phyloP scores from a whole-genome alignment of 2,888 invertebrate species.

The Cyclophora albipunctata region DNA sequence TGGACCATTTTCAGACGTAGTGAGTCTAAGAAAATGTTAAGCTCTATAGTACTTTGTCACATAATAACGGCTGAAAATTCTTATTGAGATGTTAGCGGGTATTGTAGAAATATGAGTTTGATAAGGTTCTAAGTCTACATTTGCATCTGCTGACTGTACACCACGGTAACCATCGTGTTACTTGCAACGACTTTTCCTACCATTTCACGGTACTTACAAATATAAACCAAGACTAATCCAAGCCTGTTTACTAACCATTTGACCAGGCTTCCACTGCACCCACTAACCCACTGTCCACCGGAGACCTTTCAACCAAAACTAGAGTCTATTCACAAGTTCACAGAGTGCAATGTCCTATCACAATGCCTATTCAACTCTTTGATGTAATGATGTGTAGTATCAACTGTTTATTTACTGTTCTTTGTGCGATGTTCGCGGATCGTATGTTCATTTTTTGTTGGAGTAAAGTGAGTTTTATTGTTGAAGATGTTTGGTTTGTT shows the following conservation, averaged over 20 bases:
- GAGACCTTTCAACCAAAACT: constrained; percentile 39
- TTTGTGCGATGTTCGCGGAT: constrained; percentile 28
- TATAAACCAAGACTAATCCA: constrained; percentile 57
- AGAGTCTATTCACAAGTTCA: constrained; percentile 32
- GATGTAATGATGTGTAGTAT: constrained; percentile 70
- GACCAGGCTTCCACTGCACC: constrained; percentile 60
- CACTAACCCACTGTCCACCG: constrained; percentile 65
- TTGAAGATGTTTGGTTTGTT: constrained; percentile 16
- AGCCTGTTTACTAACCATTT: constrained; percentile 63
- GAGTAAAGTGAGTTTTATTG: constrained; percentile 30
- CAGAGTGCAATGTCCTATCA: constrained; percentile 53
- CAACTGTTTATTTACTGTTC: constrained; percentile 70
- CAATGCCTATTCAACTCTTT: constrained; percentile 55
- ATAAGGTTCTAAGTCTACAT: too few species aligned
- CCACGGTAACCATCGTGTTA: constrained; percentile 17
- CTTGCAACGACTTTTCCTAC: constrained; percentile 41
- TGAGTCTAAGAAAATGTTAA: too few species aligned
- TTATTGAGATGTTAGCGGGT: too few species aligned
- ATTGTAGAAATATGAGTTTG: too few species aligned
- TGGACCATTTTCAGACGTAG: constrained; percentile 37
- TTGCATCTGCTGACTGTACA: constrained; percentile 16
- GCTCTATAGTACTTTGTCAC: too few species aligned
- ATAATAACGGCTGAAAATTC: too few species aligned
- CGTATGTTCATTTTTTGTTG: constrained; percentile 28
- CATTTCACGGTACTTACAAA: constrained; percentile 51